Base-by-base conservation (phyloP, 2,888 invertebrate genomes). In the Fragum sueziense region DNA sequence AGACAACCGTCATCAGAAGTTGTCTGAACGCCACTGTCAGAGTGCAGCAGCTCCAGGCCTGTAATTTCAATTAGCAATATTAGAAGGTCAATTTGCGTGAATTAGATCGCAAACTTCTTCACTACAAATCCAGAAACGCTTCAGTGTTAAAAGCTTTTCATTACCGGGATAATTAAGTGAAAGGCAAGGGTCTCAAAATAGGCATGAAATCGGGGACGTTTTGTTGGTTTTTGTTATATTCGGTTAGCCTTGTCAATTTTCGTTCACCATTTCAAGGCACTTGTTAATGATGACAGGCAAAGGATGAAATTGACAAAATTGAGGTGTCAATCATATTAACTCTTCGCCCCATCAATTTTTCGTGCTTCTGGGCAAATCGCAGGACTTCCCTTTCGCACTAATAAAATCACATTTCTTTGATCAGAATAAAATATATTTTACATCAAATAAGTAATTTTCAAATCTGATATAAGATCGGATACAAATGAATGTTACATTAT, bases 11-110 rank as follows among this genome's bases (percentile, higher is more conserved):
- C 61, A n/a, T 47, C n/a, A 14, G 37, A 74, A 74, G 57, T 57
- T 79, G 76, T 74, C 65, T 74, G 74, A 80, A 80, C 74, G 74
- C 74, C 37, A 29, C 70, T 71, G 74, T 65, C 80, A 77, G 73
- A 76, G 51, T 74, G 34, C 61, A 68, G 27, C 51, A 74, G 75
- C 81, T 77, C 25, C 75, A 52, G 68, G 74, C 65, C 80, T 79
- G 59, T 80, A 76, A 80, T 84, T 74, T 79, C 76, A 80, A 84
- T 84, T 80, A 84, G 52, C 62, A 61, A 80, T 78, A 79, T 84
- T 80, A 78, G 74, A 84, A 75, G 84, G 84, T 84, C 80, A 80
- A 84, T 80, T 84, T 79, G 78, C 68, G 65, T 59, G 70, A 84
- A 80, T 80, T 74, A 79, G 72, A 79, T 76, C 69, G 69, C 59